Evolutionary conservation across 1,140 invertebrate genomes (phyloP).

Genomic region (Cephus cinctus): DNA sequence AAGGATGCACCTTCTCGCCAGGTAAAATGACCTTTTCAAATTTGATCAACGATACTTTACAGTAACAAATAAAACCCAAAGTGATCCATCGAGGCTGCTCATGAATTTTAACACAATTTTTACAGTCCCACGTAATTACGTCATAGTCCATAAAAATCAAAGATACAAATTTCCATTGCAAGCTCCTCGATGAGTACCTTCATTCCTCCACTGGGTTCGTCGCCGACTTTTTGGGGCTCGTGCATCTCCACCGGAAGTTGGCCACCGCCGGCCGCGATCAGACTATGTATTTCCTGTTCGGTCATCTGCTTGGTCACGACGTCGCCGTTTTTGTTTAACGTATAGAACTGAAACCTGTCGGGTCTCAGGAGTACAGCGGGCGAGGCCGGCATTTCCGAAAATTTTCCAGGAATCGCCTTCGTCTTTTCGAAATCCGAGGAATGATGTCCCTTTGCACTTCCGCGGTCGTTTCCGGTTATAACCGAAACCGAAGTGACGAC

Average conservation of each 20-base stretch:
- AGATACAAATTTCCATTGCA: too few relatives aligned
- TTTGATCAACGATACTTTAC: too few relatives aligned
- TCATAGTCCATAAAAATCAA: too few relatives aligned
- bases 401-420: constrained; percentile 23
- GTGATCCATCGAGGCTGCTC: too few relatives aligned
- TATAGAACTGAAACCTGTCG: constrained; percentile 82
- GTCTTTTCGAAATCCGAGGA: too few relatives aligned
- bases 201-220: constrained; percentile 31
- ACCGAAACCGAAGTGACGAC: constrained; percentile 63
- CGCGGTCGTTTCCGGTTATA: constrained; percentile 60
- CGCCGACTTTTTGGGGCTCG: constrained; percentile 39
- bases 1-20: too few relatives aligned
- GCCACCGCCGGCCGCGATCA: constrained; percentile 74
- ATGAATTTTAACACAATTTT: too few relatives aligned
- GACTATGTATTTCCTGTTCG: constrained; percentile 76
- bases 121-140: too few relatives aligned
- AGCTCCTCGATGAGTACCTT: too few relatives aligned
- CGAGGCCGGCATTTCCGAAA: constrained; percentile 58
- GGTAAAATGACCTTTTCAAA: too few relatives aligned
- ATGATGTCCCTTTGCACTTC: too few relatives aligned
- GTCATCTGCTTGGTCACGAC: constrained; percentile 80
- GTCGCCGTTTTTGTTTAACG: constrained; percentile 78
- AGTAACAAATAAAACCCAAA: too few relatives aligned
- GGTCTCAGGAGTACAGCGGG: constrained; percentile 74
- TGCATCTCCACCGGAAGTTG: constrained; percentile 38